Evolutionary conservation across 2,797 vertebrate genomes (phyloP), one percentile per base, ranked within the genome.

Genomic region (Graptemys geographica): DNA sequence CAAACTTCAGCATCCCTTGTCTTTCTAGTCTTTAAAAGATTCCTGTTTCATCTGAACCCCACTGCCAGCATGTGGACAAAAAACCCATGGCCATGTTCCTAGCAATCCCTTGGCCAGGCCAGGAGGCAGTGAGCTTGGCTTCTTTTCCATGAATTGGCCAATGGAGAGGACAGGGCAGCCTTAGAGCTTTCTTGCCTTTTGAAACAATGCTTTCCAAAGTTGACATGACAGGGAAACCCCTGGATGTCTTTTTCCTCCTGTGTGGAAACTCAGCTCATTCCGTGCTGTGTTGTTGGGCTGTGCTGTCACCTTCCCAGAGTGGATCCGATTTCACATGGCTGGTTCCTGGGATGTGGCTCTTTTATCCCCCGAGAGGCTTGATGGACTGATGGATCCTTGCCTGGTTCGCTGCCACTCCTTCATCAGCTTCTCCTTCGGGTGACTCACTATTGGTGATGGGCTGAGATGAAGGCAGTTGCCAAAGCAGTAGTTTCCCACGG

Each of bases 381-480:
- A 84, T 31, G 51, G 27, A 6, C 80, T 76, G 41, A 5, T 6
- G 85, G 86, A 89, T 93, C 94, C 95, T 90, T 90, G 93, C 80
- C 87, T 96, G 97, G 94, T 94, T 94, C 93, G 85, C 47, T 81
- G 92, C 37, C 62, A 81, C 52, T 92, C 52, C 84, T 93, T 96
- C 27, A 78, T 81, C 84, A 90, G 90, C 92, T 91, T 94, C 96
- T 96, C 89, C 87, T 88, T 92, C 86, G 85, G 84, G 89, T 2
- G 85, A 91, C 93, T 95, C 23, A 2, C 0, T 1, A 31, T 82
- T 94, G 90, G 84, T n/a, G 94, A 81, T 69, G 90, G 83, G 69
- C 93, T 94, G 93, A 88, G 93, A 88, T 91, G 97, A 90, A 95
- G 91, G 89, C 11, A 37, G 93, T 93, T 33, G 91, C 89, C 94